Evolutionary conservation across 2,888 invertebrate species (phyloP).

Genomic region (Euphydryas editha): DNA sequence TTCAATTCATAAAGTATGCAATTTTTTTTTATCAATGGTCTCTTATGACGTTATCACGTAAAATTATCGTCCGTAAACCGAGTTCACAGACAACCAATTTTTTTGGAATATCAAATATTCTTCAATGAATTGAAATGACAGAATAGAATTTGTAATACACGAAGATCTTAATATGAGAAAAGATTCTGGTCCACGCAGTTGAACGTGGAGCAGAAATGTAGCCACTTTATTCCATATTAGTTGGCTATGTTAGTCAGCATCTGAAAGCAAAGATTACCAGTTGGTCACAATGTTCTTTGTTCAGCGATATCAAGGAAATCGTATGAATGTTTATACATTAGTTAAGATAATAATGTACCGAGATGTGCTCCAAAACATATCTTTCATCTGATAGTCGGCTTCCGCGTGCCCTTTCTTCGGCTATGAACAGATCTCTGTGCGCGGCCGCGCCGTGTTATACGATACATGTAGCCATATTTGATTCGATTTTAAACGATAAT

Average conservation of each 20-base stretch:
- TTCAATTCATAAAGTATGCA: too few species aligned
- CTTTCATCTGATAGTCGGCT: slow-evolving; percentile 31
- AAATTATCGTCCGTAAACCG: too few species aligned
- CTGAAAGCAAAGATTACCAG: slow-evolving; percentile 1
- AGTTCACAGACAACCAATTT: too few species aligned
- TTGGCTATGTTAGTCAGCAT: background rate
- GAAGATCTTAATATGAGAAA: too few species aligned
- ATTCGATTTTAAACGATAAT: slow-evolving; percentile 32
- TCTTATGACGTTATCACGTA: too few species aligned
- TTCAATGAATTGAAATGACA: too few species aligned
- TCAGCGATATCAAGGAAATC: slow-evolving; percentile 8
- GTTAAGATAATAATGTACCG: slow-evolving; percentile 13
- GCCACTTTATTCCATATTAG: too few species aligned
- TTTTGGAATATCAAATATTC: too few species aligned
- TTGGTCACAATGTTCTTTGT: slow-evolving; percentile 14
- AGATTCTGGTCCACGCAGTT: too few species aligned
- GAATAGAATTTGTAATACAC: too few species aligned
- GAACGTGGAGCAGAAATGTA: too few species aligned
- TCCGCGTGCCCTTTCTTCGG: slow-evolving; percentile 29
- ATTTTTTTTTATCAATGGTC: too few species aligned
- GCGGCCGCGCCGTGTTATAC: slow-evolving; percentile 31
- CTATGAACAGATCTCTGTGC: slow-evolving; percentile 30
- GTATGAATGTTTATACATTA: slow-evolving; percentile 10
- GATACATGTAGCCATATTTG: slow-evolving; percentile 24
- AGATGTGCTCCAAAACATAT: slow-evolving; percentile 13